Conservation (phyloP, 2,888 invertebrate genomes). For the Lutraria lutraria region DNA sequence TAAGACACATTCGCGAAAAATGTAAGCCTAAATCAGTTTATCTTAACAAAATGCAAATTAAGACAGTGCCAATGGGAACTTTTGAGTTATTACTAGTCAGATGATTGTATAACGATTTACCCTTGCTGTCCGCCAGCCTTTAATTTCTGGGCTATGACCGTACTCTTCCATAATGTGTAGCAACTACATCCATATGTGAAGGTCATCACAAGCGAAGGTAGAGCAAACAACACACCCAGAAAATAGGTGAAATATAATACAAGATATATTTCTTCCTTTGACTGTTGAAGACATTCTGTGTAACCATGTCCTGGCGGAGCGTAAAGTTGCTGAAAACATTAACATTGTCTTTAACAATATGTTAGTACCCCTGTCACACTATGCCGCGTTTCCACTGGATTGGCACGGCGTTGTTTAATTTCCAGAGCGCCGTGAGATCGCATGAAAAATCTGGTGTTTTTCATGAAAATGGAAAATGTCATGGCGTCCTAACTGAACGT, state of each 20-base stretch:
- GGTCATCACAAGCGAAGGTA: slow-evolving; percentile 66
- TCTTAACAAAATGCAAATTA: too few relatives aligned
- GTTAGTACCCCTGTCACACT: too few relatives aligned
- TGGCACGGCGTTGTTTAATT: too few relatives aligned
- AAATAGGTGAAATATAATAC: slow-evolving; percentile 64
- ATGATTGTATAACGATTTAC: slow-evolving; percentile 2
- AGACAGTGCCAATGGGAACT: too few relatives aligned
- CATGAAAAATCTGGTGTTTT: too few relatives aligned
- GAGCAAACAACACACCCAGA: slow-evolving; percentile 65
- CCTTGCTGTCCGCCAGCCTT: slow-evolving; percentile 38
- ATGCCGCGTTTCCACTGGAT: too few relatives aligned
- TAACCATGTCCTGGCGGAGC: slow-evolving; percentile 31
- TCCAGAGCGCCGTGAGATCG: too few relatives aligned
- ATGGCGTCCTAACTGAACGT: too few relatives aligned
- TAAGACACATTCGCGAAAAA: too few relatives aligned
- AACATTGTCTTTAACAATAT: not conserved
- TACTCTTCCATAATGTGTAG: slow-evolving; percentile 67
- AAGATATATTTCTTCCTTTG: slow-evolving; percentile 37
- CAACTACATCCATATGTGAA: slow-evolving; percentile 69
- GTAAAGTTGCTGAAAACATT: slow-evolving; percentile 54
- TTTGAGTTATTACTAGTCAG: not conserved
- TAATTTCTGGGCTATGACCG: slow-evolving; percentile 52
- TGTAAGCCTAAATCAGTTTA: too few relatives aligned
- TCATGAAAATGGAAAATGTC: too few relatives aligned
- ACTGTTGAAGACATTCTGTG: slow-evolving; percentile 52